Evolutionary conservation across 2,888 invertebrate genomes (phyloP).

Genomic region (Tenthredo scrophulariae): DNA sequence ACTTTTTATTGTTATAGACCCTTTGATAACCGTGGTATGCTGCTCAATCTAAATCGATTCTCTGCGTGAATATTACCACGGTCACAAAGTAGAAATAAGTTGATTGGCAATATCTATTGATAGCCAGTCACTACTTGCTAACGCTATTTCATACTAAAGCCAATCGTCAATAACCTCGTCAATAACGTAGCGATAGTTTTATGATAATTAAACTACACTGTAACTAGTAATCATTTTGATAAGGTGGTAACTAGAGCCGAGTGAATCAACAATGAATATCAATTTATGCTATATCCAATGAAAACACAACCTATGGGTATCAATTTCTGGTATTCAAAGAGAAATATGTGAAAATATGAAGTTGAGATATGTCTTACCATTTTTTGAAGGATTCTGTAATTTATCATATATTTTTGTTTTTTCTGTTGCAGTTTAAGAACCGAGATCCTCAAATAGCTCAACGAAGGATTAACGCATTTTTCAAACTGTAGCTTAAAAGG

Average conservation of each 20-base stretch:
- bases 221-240: conserved; percentile 12
- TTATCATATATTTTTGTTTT: conserved; percentile 19
- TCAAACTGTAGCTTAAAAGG: conserved; percentile 60
- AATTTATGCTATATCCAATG: not conserved
- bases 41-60: conserved; percentile 38
- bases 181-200: not conserved
- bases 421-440: conserved; percentile 71
- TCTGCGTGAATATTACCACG: not conserved
- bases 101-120: conserved; percentile 34
- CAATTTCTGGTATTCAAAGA: not conserved
- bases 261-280: not conserved
- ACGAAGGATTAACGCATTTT: conserved; percentile 37
- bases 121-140: conserved; percentile 10
- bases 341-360: not conserved
- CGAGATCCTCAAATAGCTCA: conserved; percentile 73
- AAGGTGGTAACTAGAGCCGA: not conserved
- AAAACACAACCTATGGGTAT: not conserved
- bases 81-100: conserved; percentile 30
- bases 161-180: not conserved
- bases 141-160: not conserved
- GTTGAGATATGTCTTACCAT: not conserved
- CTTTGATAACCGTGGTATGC: not conserved
- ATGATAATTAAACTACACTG: conserved; percentile 23
- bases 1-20: not conserved
- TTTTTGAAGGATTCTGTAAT: not conserved